Evolutionary conservation across 2,113 vertebrate species (phyloP).

Genomic region (Spilogale gracilis): DNA sequence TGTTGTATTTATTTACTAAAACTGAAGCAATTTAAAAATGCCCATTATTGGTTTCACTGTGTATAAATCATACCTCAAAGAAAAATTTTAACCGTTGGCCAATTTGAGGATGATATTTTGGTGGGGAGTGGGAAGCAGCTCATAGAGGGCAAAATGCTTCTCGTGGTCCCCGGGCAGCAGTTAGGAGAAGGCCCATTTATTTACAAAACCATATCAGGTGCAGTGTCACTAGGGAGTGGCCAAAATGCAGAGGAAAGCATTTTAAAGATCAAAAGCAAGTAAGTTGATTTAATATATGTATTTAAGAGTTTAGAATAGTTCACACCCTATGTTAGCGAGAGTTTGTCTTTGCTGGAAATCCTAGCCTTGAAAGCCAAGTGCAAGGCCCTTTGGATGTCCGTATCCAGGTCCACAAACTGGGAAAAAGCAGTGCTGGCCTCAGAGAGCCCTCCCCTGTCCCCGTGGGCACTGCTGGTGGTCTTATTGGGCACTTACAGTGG

Average conservation of each 20-base stretch:
- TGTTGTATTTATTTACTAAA: slow-evolving; percentile 13
- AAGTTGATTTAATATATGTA: neutral
- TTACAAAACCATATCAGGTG: neutral
- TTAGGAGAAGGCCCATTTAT: neutral
- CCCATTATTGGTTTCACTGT: neutral
- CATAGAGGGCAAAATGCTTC: neutral
- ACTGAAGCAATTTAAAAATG: neutral
- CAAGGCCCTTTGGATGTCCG: neutral
- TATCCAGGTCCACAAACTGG: neutral
- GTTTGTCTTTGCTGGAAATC: neutral
- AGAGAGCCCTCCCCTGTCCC: neutral
- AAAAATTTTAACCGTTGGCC: neutral
- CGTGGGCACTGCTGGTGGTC: neutral
- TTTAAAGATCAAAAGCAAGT: neutral
- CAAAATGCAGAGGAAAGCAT: neutral
- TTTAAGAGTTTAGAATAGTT: slow-evolving; percentile 18
- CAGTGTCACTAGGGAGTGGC: neutral
- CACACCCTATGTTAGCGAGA: neutral
- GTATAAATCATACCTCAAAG: neutral
- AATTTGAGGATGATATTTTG: neutral
- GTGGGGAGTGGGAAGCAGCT: neutral
- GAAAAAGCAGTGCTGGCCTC: neutral
- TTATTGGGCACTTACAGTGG: neutral
- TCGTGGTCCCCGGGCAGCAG: neutral
- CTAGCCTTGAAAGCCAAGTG: neutral